Percentiles rank a stretch among this genome's conserved stretches.
Conservation (phyloP, 2,888 invertebrate species). For the Lydus trimaculatus region DNA sequence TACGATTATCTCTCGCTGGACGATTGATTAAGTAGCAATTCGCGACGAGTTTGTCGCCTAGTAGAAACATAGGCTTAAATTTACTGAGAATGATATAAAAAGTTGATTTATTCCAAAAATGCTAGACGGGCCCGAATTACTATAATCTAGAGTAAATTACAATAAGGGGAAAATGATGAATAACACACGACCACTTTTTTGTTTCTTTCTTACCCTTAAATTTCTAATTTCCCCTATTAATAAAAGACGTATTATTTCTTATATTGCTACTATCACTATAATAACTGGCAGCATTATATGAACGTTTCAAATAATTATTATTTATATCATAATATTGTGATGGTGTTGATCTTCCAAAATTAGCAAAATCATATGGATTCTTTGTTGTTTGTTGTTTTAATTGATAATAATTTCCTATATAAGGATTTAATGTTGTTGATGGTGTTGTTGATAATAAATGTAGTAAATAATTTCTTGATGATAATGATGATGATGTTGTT, state of each 20-base stretch:
- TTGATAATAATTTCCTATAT: slow-evolving; percentile 60
- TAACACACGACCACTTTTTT: slow-evolving; percentile 10
- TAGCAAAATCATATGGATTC: slow-evolving; percentile 62
- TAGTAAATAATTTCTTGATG: slow-evolving; percentile 20
- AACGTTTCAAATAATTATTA: slow-evolving; percentile 61
- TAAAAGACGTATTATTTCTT: slow-evolving; percentile 45
- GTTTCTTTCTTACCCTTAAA: slow-evolving; percentile 43
- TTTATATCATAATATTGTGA: slow-evolving; percentile 51
- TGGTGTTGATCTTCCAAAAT: slow-evolving; percentile 53
- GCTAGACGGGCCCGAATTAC: too few relatives aligned
- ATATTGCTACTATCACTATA: slow-evolving; percentile 55
- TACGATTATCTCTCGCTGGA: too few relatives aligned
- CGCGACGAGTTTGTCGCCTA: too few relatives aligned
- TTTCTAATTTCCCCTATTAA: slow-evolving; percentile 24
- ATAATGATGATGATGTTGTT: slow-evolving; percentile 33
- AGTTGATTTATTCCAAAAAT: too few relatives aligned
- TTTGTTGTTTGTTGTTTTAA: slow-evolving; percentile 64
- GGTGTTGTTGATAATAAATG: slow-evolving; percentile 60
- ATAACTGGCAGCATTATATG: slow-evolving; percentile 62
- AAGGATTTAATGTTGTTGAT: slow-evolving; percentile 66
- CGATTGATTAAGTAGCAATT: too few relatives aligned
- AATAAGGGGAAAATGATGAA: slow-evolving; percentile 16
- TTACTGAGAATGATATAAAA: too few relatives aligned
- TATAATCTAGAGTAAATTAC: background rate
- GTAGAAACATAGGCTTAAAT: too few relatives aligned